Evolutionary conservation across 2,797 vertebrate genomes (phyloP), one percentile per base, ranked within the genome.

Genomic region (Epinephelus awoara): DNA sequence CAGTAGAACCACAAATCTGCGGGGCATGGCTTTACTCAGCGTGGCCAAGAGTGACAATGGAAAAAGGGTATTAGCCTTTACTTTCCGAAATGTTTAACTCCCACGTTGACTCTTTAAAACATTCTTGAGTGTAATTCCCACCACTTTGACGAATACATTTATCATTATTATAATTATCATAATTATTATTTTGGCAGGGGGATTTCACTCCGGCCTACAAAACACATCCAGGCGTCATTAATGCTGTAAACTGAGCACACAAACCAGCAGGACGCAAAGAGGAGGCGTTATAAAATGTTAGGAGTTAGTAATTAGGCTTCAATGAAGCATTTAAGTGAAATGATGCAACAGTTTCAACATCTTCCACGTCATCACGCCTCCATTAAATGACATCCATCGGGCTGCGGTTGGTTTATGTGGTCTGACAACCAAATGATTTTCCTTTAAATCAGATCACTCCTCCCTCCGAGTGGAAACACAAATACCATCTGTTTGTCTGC

Each of bases 281-380:
- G 21, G 27, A 38, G 47, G 34, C 25, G 19, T 52, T 17, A 67
- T 15, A 58, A 40, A 50, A 50, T 17, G 50, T 74, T 44, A 18
- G 11, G 2, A 62, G 21, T 38, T 14, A 54, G 51, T 67, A 61
- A 69, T 71, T 47, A 67, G 29, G 11, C 13, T 44, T 70, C 25
- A 52, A 29, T 55, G 17, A 61, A 51, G 10, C 21, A 44, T 14
- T 72, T 9, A 6, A 42, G 27, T 59, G 21, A 65, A 69, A 61
- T 80, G 27, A 62, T 14, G 63, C 25, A 50, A 21, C 34, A 19
- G 44, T 61, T 75, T 84, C 67, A 47, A 62, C 67, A 65, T 79
- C 29, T 54, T 56, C 47, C 44, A 70, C 9, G 1, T 52, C 63
- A 50, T 72, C 54, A 46, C 6, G 9, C 44, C 4, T 61, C 46